Evolutionary conservation across 2,888 invertebrate genomes (phyloP), one percentile per base, ranked within the genome.

Genomic region (Operophtera brumata): DNA sequence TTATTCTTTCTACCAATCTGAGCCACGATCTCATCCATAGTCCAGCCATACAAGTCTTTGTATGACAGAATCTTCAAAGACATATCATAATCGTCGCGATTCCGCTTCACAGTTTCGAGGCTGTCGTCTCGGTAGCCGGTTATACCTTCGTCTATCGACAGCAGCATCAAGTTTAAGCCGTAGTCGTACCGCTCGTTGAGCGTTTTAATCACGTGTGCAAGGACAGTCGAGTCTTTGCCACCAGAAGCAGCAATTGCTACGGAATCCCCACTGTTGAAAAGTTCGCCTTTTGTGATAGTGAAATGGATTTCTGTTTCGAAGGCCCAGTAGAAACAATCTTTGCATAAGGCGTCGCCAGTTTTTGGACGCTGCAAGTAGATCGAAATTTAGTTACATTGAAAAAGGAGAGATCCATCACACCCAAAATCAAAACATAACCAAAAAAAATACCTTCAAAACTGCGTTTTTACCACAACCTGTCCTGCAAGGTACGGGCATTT

Each of bases 121-220:
- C 99, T 99, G 80, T 99, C 99, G 83, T 99, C 99, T 66, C 99
- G 91, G 80, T 97, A 97, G 1, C 97, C 96, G 73, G 97, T 97
- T 62, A 99, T 99, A 52, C 99, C 99, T 91, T 99, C 99, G 81
- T 99, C 99, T 62, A 99, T 97, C 0, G 99, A 99, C 35, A 99
- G 90, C 26, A 99, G 90, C 66, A 96, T 93, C 35, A 99, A 89
- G 52, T 98, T 93, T 10, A 99, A 86, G 0, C 96, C 97, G 87
- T 99, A 99, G 61, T 96, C 89, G 80, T 99, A 94, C 43, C 95
- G 93, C 69, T 97, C 93, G 80, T 99, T 99, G 9, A 99, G 90
- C 1, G 95, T 89, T 86, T 99, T 98, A 70, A 99, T 82, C 25
- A 98, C 93, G 78, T 98, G 96, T 0, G 99, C 99, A 50, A 99